Base-by-base conservation (phyloP, 1,140 invertebrate genomes). In the Penaeus indicus region DNA sequence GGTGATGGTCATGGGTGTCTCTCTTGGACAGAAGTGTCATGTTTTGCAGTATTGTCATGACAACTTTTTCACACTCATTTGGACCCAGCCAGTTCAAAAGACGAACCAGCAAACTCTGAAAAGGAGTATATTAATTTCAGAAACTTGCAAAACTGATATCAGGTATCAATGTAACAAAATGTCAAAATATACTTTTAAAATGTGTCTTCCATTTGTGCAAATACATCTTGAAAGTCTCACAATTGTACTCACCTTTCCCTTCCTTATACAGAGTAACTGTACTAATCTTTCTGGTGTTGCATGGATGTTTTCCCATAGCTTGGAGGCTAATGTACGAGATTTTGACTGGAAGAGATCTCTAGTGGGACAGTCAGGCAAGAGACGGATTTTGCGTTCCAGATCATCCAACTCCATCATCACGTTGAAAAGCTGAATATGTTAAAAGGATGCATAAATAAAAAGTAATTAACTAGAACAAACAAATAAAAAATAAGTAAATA, bases 371-470 rank as follows among this genome's bases (percentile, higher is more conserved):
- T 90, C 90, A 3, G 90, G 90, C 21, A 90, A 62, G 63, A 72
- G 85, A 19, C 87, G 85, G 27, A 90, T 89, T 42, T 89, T 89
- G 19, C 90, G 83, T 60, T 90, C 90, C 38, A 90, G 67, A 64
- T 90, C 90, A 47, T 90, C 90, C 7, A 90, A 80, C 21, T 89
- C 90, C 86, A 90, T 90, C 64, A 88, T 88, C 18, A 84, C 72
- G 25, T 89, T 89, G 75, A 86, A 90, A 22, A 90, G 63, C 82
- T 89, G 84, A 19, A 82, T 25, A 47, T 21, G 60, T 19, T 21
- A 32, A 84, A 67, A 25, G 7, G 19, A 54, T 8, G 32, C 0
- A 54, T 25, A 11, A 67, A 42, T 42, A 42, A 42, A 4, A 8
- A 8, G 4, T 42, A 42, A 42, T 1, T 38, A 38, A 38, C 2